A percentile compares a stretch with the other conserved stretches of the same genome.
Conservation (phyloP, 2,113 vertebrate genomes). For the Megaptera novaeangliae region DNA sequence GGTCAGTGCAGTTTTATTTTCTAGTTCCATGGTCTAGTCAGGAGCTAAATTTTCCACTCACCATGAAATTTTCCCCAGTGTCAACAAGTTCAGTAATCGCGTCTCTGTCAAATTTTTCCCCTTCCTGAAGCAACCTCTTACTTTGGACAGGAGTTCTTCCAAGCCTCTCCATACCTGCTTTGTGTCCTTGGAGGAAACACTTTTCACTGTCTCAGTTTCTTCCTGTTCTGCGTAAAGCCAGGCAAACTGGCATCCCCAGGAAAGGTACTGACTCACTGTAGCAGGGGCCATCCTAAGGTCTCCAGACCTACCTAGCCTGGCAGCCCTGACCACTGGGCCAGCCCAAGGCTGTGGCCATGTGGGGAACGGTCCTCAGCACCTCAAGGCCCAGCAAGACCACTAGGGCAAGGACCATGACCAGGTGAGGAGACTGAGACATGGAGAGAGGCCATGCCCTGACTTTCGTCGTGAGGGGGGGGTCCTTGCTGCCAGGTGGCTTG, state of each 20-base stretch:
- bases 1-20: slow-evolving; percentile 82
- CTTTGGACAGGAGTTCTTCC: slow-evolving; percentile 65
- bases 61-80: slow-evolving; percentile 79
- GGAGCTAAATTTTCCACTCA: slow-evolving; percentile 73
- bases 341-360: accelerated
- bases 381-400: neutral
- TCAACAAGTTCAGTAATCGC: slow-evolving; percentile 85
- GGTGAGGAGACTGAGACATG: neutral
- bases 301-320: neutral
- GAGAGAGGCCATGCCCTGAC: too few relatives aligned
- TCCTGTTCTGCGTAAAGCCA: neutral
- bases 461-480: neutral
- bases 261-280: neutral
- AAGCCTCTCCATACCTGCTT: neutral
- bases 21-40: slow-evolving; percentile 77
- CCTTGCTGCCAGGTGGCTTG: neutral
- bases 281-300: neutral
- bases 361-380: neutral
- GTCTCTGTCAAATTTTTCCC: slow-evolving; percentile 83
- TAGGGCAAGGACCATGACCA: neutral
- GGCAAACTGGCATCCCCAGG: neutral
- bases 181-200: neutral
- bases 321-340: accelerated
- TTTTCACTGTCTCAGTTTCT: neutral
- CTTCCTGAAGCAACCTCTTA: slow-evolving; percentile 76